Percentiles rank a stretch among this genome's conserved stretches.
These are phyloP conservation scores for Psephotus haematonotus DNA, from an alignment of 2,113 vertebrate genomes.

Conservation along the genomic window DNA sequence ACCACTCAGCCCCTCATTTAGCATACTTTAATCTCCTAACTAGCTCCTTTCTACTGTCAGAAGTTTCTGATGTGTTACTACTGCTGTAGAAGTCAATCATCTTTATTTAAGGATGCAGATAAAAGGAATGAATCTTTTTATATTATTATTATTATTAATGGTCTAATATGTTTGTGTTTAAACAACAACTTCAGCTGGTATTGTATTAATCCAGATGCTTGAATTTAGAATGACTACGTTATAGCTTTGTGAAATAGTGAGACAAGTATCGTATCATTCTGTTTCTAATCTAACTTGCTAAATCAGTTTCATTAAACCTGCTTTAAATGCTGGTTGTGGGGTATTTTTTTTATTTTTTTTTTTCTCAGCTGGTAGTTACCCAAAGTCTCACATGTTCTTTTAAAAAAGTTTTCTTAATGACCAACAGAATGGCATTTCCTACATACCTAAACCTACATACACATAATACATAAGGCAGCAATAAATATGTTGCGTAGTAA, in stretches of 20 bases:
- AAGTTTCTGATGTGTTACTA: not conserved
- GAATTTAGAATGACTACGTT: not conserved
- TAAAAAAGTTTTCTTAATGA: not conserved
- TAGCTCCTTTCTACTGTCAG: not conserved
- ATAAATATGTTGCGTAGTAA: not conserved
- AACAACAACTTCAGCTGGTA: not conserved
- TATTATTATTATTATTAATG: not conserved
- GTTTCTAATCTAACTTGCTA: not conserved
- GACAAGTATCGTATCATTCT: not conserved
- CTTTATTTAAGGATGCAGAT: not conserved
- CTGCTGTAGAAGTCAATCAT: not conserved
- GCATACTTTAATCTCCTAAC: conserved; percentile 54
- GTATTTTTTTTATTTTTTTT: not conserved
- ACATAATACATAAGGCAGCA: not conserved
- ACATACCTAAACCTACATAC: not conserved
- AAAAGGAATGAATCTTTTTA: not conserved
- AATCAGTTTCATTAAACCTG: not conserved
- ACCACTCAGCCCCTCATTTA: conserved; percentile 27
- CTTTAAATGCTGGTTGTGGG: not conserved
- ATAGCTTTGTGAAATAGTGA: not conserved
- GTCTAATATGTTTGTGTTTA: not conserved
- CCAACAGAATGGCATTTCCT: not conserved
- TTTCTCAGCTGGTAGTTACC: not conserved
- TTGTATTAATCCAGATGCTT: not conserved
- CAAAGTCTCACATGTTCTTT: not conserved